phyloP scores from a whole-genome alignment of 2,888 invertebrate genomes.

The Perizoma affinitatum region DNA sequence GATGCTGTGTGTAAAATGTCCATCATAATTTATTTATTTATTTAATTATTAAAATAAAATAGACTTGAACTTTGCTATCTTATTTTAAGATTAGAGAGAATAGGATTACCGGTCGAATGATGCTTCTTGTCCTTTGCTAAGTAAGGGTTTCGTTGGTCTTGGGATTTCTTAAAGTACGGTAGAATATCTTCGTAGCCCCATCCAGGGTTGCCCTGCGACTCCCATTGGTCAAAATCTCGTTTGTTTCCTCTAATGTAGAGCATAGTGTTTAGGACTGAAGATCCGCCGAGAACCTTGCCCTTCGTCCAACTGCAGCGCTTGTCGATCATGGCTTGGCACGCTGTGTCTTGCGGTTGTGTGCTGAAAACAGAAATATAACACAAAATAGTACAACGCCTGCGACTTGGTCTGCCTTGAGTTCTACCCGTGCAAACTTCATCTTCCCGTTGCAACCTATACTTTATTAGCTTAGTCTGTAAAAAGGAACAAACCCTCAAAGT shows the following conservation, averaged over 20 bases:
- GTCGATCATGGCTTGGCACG: conserved; percentile 94
- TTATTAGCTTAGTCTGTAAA: no score
- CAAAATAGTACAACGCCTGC: no score
- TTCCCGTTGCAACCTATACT: no score
- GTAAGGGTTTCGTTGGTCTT: conserved; percentile 95
- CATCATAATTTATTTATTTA: no score
- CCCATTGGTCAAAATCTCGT: conserved; percentile 95
- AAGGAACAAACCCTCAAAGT: no score
- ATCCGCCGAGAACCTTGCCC: conserved; percentile 94
- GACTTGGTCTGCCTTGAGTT: no score
- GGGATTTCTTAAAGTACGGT: conserved; percentile 93
- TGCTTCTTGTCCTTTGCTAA: conserved; percentile 89
- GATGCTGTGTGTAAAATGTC: no score
- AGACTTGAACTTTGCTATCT: no score
- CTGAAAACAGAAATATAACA: conserved; percentile 66
- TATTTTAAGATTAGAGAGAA: neutral
- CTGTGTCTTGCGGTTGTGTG: conserved; percentile 92
- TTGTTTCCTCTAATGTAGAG: conserved; percentile 94
- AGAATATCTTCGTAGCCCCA: conserved; percentile 94
- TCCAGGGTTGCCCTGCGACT: conserved; percentile 91
- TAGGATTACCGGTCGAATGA: conserved; percentile 87
- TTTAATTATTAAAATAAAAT: no score
- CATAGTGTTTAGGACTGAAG: conserved; percentile 95
- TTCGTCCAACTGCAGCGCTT: conserved; percentile 94
- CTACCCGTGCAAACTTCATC: no score